Percentiles rank a stretch among this genome's conserved stretches.
Conservation (phyloP, 2,888 invertebrate genomes). For the Euclidia mi region DNA sequence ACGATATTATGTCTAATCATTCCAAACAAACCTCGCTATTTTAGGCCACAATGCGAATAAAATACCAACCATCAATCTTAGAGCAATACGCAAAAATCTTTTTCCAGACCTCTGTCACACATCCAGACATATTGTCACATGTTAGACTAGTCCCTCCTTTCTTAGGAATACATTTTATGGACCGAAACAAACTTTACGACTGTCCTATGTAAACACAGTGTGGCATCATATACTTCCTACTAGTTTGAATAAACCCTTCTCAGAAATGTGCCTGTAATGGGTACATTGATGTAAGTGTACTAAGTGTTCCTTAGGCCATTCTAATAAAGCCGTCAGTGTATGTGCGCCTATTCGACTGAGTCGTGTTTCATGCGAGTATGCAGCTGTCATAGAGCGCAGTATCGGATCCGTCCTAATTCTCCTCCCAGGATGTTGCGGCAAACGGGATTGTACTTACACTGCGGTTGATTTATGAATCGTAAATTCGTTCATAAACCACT, state of each 20-base stretch:
- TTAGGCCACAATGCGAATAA: too few relatives aligned
- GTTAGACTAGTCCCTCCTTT: constrained; percentile 32
- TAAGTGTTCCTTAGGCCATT: constrained; percentile 16
- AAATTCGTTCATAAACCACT: constrained; percentile 70
- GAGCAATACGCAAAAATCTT: constrained; percentile 12
- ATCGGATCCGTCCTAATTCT: constrained; percentile 47
- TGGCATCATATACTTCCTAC: constrained; percentile 47
- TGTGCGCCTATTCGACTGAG: constrained; percentile 15
- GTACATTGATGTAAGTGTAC: constrained; percentile 30
- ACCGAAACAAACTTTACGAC: constrained; percentile 55
- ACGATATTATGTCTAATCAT: constrained; percentile 50
- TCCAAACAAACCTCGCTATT: constrained; percentile 21
- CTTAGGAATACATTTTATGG: constrained; percentile 41
- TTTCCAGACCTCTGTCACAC: constrained; percentile 21
- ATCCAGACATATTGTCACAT: constrained; percentile 28
- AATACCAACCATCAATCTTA: background rate
- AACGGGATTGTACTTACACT: constrained; percentile 53
- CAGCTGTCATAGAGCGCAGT: constrained; percentile 20
- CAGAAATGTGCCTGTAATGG: constrained; percentile 24
- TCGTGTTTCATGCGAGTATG: constrained; percentile 24
- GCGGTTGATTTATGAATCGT: constrained; percentile 74
- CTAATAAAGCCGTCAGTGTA: constrained; percentile 33
- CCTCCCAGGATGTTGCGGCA: constrained; percentile 58
- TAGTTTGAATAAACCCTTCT: constrained; percentile 27
- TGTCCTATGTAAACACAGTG: constrained; percentile 63